A percentile compares a stretch with the other conserved stretches of the same genome.
phyloP scores from a whole-genome alignment of 2,888 invertebrate genomes.

The Zelleria hepariella region DNA sequence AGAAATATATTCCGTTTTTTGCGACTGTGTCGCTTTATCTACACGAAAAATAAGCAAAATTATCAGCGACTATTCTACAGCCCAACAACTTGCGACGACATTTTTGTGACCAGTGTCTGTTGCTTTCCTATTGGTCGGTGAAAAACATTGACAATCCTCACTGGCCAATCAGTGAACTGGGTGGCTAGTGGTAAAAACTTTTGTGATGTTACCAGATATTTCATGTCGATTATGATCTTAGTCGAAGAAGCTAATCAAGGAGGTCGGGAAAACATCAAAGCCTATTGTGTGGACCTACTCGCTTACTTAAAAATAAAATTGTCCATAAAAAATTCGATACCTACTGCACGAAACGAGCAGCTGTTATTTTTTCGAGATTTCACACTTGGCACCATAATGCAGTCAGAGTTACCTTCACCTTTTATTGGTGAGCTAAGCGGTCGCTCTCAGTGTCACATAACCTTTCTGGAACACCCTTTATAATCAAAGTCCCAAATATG shows the following conservation, averaged over 20 bases:
- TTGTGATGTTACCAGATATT: neutral
- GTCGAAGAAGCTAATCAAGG: neutral
- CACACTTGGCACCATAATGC: too few relatives aligned
- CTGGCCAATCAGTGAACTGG: slow-evolving; percentile 25
- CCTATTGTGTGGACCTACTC: too few relatives aligned
- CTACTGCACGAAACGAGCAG: too few relatives aligned
- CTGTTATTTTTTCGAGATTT: too few relatives aligned
- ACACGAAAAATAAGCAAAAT: slow-evolving; percentile 31
- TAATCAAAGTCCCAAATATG: too few relatives aligned
- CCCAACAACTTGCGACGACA: slow-evolving; percentile 43
- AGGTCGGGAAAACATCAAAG: too few relatives aligned
- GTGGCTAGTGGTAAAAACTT: neutral
- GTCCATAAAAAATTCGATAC: too few relatives aligned
- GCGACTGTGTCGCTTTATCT: neutral
- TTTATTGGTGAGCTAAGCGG: too few relatives aligned
- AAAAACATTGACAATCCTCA: slow-evolving; percentile 16
- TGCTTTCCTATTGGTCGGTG: slow-evolving; percentile 40
- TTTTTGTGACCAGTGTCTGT: slow-evolving; percentile 56
- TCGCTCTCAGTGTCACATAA: too few relatives aligned
- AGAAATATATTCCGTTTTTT: neutral
- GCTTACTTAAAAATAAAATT: too few relatives aligned
- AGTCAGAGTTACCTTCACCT: too few relatives aligned
- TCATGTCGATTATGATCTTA: neutral
- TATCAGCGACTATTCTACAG: slow-evolving; percentile 28
- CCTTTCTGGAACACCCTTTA: too few relatives aligned